Evolutionary conservation across 2,797 vertebrate genomes (phyloP).

Genomic region (Percopsis omiscomaycus): DNA sequence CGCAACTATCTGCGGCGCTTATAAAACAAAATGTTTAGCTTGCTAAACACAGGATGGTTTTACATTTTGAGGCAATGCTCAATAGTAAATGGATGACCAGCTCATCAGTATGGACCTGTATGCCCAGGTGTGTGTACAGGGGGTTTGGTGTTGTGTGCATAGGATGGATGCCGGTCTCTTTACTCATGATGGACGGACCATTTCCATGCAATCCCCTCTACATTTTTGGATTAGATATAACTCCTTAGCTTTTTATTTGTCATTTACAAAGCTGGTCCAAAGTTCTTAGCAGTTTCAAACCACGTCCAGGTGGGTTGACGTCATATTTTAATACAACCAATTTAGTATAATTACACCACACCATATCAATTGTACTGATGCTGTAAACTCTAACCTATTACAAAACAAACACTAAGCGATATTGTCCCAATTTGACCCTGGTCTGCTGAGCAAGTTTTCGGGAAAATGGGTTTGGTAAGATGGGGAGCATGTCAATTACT

Average conservation of each 20-base stretch:
- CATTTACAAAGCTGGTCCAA: conserved; percentile 19
- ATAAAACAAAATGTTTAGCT: too few species aligned
- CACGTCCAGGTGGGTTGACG: conserved; percentile 9
- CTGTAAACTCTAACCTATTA: neutral
- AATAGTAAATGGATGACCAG: conserved; percentile 46
- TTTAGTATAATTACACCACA: neutral
- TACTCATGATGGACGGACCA: conserved; percentile 26
- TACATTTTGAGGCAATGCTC: conserved; percentile 52
- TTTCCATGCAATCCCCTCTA: conserved; percentile 2
- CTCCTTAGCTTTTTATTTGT: conserved; percentile 53
- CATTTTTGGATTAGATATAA: conserved; percentile 27
- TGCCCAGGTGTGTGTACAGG: conserved; percentile 39
- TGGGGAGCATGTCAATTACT: conserved; percentile 19
- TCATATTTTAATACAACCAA: neutral
- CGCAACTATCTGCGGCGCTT: too few species aligned
- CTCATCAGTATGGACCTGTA: conserved; percentile 43
- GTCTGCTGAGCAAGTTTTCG: neutral
- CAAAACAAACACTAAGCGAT: conserved; percentile 20
- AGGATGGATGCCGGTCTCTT: conserved; percentile 52
- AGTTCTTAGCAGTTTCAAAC: conserved; percentile 39
- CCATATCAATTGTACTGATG: neutral
- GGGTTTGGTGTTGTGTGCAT: conserved; percentile 34
- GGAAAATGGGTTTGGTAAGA: conserved; percentile 5
- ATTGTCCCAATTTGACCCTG: neutral
- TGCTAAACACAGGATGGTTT: conserved; percentile 2